Evolutionary conservation across 1,140 invertebrate genomes (phyloP), one percentile per base, ranked within the genome.

Genomic region (Lordiphosa clarofinis): DNA sequence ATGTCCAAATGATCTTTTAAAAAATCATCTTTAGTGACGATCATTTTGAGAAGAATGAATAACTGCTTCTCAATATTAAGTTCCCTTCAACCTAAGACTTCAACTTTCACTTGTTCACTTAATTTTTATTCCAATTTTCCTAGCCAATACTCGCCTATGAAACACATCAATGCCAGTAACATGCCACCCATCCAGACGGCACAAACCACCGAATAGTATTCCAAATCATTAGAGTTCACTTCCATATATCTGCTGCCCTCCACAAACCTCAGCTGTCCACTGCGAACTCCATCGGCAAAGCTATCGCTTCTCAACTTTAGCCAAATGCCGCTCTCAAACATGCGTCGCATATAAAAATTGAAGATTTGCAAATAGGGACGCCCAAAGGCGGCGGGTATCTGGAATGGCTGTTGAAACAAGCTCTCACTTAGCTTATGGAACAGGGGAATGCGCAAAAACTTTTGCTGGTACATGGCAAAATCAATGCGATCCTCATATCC

Each of bases 301-400:
- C 59, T 64, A 42, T 82, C 68, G 33, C 53, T 67, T 21, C 68
- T 73, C 67, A 82, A 68, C 40, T 82, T 82, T 0, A 44, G 37
- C 19, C 61, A 43, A 24, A 82, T 75, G 11, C 76, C 76, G 4
- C 55, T 69, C 38, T 82, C 76, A 1, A 82, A 82, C 39, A 72
- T 72, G 38, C 63, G 58, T 9, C 54, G 40, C 11, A 74, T 36
- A 60, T 82, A 82, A 28, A 33, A 52, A 50, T 82, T 82, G 21
- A 82, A 84, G 4, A 76, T 46, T n/a, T 73, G 56, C 5, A 84
- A 42, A 8, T 76, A 76, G 15, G 68, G 68, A 11, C 63, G 47
- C 1, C 73, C 78, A 36, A 43, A 76, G 5, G 68, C 19, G 0
- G 53, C 28, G n/a, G 76, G 70, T 36, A 73, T 82, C 7, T 65